phyloP scores from a whole-genome alignment of 2,888 invertebrate species.

The Unio pictorum region DNA sequence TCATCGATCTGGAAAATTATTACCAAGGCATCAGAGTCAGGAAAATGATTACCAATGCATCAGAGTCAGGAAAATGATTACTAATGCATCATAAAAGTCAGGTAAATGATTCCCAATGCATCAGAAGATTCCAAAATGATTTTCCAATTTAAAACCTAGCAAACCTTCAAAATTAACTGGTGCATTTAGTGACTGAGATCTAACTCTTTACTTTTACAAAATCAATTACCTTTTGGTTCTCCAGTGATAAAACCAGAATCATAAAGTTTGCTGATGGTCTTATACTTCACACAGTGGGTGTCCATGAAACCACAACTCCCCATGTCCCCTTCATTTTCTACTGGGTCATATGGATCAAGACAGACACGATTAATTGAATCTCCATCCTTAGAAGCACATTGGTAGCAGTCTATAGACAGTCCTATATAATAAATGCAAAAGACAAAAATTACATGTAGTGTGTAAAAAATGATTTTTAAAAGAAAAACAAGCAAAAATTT shows the following conservation, averaged over 20 bases:
- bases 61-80: too few relatives aligned
- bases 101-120: too few relatives aligned
- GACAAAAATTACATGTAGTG: not conserved
- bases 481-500: too few relatives aligned
- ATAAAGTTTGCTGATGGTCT: slow-evolving; percentile 39
- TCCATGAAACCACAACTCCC: slow-evolving; percentile 49
- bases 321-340: slow-evolving; percentile 26
- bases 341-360: slow-evolving; percentile 41
- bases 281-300: slow-evolving; percentile 53
- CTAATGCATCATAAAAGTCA: too few relatives aligned
- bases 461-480: too few relatives aligned
- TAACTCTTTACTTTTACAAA: not conserved
- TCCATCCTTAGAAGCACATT: slow-evolving; percentile 49
- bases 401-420: slow-evolving; percentile 42
- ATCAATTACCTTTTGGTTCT: slow-evolving; percentile 47
- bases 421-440: not conserved
- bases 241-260: slow-evolving; percentile 59
- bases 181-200: too few relatives aligned
- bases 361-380: slow-evolving; percentile 21
- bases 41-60: too few relatives aligned
- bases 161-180: too few relatives aligned
- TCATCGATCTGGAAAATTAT: too few relatives aligned
- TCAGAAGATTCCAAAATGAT: too few relatives aligned
- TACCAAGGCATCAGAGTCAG: too few relatives aligned
- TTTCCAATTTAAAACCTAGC: too few relatives aligned